A percentile compares a stretch with the other conserved stretches of the same genome.
Conservation (phyloP, 2,113 vertebrate species). For the Lipotes vexillifer region DNA sequence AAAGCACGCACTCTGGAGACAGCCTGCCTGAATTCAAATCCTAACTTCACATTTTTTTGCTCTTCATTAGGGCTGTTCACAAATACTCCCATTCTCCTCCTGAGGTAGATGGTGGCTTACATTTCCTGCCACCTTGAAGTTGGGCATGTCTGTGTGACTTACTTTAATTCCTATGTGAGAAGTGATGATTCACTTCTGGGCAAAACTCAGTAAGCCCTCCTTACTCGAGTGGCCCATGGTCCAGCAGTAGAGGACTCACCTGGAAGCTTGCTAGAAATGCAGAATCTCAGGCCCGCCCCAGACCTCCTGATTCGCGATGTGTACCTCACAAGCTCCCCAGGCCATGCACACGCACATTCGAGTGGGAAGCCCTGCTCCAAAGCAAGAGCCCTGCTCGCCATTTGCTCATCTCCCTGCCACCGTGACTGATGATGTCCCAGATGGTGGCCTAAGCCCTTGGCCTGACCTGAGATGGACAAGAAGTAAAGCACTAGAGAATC, state of each 20-base stretch:
- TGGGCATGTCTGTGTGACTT: neutral
- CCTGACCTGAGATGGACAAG: neutral
- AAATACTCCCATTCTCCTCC: neutral
- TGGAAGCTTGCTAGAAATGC: neutral
- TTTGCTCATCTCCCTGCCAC: neutral
- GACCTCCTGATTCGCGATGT: neutral
- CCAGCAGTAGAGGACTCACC: neutral
- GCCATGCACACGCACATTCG: no score
- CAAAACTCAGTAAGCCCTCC: neutral
- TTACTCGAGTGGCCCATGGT: neutral
- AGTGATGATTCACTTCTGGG: neutral
- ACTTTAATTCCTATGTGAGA: neutral
- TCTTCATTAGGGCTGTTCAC: neutral
- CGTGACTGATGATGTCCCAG: neutral
- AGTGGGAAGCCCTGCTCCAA: neutral
- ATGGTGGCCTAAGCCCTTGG: neutral
- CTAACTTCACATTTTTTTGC: neutral
- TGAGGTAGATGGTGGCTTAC: neutral
- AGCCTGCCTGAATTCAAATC: neutral
- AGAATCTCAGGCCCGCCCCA: neutral
- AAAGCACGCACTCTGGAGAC: neutral
- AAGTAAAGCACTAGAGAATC: neutral
- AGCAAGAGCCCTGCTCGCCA: neutral
- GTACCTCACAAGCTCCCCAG: neutral
- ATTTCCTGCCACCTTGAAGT: neutral